Base-by-base conservation (phyloP, 2,113 vertebrate species). In the Pagrus major region DNA sequence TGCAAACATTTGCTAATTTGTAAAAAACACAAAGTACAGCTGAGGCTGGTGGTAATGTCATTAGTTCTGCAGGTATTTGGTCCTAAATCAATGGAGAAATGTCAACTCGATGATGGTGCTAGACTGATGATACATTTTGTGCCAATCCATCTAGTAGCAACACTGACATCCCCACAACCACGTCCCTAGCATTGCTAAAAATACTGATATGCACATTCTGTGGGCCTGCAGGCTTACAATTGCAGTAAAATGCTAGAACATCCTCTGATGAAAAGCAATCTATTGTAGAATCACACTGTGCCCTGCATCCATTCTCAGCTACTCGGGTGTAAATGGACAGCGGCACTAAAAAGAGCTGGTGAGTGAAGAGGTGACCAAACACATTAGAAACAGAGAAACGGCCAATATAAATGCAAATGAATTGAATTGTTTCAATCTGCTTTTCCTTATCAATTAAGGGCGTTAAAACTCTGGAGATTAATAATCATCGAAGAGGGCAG, bases 331-430 rank as follows among this genome's bases (percentile, higher is more conserved):
- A 23, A 66, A 82, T 42, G 41, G 16, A 16, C 60, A 29, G 54
- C 21, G 25, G 7, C 33, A 46, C n/a, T 59, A 20, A 52, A 58
- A 55, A 10, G 54, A 74, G n/a, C 21, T 56, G 54, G 27, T 37
- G 58, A 75, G 60, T 12, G 58, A 74, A 81, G 71, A 71, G 51
- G 31, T 9, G 20, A 49, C 47, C 31, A 18, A 61, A 81, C 20
- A 1, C 15, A 65, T 80, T 81, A 72, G 84, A 87, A 63, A 70
- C 49, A 51, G 59, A 55, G 20, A 66, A 47, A 67, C 20, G 14
- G 20, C 27, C 64, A 70, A 55, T 67, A 71, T 70, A 73, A 86
- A 81, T 87, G 65, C 46, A 65, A 87, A 80, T 71, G n/a, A 65
- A 55, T 6, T 29, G 6, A 78, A 60, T 31, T 1, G 15, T 35